Evolutionary conservation across 2,888 invertebrate genomes (phyloP).

Genomic region (Capitulum mitella): DNA sequence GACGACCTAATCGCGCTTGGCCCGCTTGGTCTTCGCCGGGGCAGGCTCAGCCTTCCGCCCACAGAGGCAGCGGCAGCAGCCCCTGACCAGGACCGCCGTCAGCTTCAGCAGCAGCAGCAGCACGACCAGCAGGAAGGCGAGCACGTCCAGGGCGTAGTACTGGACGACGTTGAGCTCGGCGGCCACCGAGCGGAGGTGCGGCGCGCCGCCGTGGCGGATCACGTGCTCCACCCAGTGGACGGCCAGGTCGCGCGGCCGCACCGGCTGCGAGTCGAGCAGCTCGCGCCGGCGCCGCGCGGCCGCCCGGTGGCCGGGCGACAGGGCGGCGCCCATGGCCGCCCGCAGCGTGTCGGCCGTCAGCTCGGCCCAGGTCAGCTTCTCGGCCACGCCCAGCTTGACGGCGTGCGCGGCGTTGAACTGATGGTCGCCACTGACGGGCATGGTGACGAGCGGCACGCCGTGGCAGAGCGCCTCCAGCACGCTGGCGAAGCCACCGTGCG

Average conservation of each 20-base stretch:
- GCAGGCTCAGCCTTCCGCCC: not conserved
- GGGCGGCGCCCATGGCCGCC: not conserved
- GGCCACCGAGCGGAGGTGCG: slow-evolving; percentile 65
- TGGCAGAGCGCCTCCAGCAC: not conserved
- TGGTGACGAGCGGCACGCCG: not conserved
- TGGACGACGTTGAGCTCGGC: slow-evolving; percentile 60
- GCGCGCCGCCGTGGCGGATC: slow-evolving; percentile 68
- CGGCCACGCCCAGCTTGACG: not conserved
- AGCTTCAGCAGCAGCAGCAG: not conserved
- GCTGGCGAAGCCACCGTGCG: slow-evolving; percentile 4
- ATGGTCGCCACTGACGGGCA: not conserved
- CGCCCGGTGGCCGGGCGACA: not conserved
- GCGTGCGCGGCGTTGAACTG: not conserved
- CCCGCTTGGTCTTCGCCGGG: not conserved
- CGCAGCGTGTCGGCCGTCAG: not conserved
- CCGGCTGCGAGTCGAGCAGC: slow-evolving; percentile 51
- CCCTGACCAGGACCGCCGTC: not conserved
- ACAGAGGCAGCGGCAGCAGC: not conserved
- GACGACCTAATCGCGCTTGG: not conserved
- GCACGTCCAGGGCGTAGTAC: slow-evolving; percentile 60
- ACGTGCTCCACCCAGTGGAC: slow-evolving; percentile 84
- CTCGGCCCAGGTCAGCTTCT: not conserved
- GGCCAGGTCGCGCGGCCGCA: slow-evolving; percentile 65
- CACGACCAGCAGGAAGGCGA: slow-evolving; percentile 30
- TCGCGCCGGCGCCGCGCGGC: not conserved